phyloP scores from a whole-genome alignment of 2,797 vertebrate genomes.

The Notolabrus celidotus region DNA sequence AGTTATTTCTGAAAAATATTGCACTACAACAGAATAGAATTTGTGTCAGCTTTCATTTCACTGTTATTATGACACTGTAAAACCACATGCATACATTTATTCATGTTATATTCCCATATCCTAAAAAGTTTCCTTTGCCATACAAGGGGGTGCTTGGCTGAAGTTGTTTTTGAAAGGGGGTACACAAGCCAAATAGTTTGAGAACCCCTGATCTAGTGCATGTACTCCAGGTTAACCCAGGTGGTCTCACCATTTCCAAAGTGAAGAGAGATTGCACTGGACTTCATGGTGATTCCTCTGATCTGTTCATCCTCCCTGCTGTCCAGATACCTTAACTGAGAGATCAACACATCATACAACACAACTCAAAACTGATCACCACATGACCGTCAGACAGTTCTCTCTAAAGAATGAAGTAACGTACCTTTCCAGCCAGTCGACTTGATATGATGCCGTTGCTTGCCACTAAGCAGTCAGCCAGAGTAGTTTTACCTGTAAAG shows the following conservation, averaged over 20 bases:
- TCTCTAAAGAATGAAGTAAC: not conserved
- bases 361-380: not conserved
- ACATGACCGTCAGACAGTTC: not conserved
- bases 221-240: not conserved
- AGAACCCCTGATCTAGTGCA: too few species aligned
- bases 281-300: conserved; percentile 98
- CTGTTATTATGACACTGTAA: too few species aligned
- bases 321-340: conserved; percentile 94
- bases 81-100: too few species aligned
- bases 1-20: too few species aligned
- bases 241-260: conserved; percentile 81
- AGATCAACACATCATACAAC: not conserved
- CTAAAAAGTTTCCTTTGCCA: too few species aligned
- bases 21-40: too few species aligned
- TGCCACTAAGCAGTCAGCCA: conserved; percentile 96
- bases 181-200: too few species aligned
- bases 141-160: too few species aligned
- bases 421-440: conserved; percentile 95
- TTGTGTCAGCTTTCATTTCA: too few species aligned
- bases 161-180: too few species aligned
- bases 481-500: conserved; percentile 93
- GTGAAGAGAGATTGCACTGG: conserved; percentile 95
- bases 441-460: conserved; percentile 97
- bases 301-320: conserved; percentile 97
- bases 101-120: too few species aligned